These are phyloP conservation scores for Cynocephalus volans DNA, from an alignment of 2,113 vertebrate genomes.

Conservation along the genomic window DNA sequence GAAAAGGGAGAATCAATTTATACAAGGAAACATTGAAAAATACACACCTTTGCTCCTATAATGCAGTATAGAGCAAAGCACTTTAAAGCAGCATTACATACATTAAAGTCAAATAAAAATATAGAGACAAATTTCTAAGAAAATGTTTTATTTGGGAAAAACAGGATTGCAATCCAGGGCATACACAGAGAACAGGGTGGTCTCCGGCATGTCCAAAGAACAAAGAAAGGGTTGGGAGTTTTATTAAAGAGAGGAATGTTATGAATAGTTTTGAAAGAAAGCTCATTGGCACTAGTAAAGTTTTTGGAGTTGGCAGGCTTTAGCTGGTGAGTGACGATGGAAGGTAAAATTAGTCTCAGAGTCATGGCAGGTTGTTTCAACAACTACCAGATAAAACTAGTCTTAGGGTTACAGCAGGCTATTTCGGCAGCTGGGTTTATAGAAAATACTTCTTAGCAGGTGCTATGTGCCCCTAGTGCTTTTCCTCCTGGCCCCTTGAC, in stretches of 20 bases:
- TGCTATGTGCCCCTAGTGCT: neutral
- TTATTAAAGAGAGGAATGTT: neutral
- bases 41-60: neutral
- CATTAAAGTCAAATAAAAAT: neutral
- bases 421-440: neutral
- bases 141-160: neutral
- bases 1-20: neutral
- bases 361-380: neutral
- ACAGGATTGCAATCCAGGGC: neutral
- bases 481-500: neutral
- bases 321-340: neutral
- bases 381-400: neutral
- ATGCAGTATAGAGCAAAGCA: neutral
- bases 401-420: neutral
- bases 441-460: neutral
- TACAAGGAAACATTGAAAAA: neutral
- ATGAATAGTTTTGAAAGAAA: neutral
- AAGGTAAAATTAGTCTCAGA: neutral
- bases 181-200: neutral
- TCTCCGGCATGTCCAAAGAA: neutral
- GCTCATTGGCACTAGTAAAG: neutral
- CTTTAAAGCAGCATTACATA: neutral
- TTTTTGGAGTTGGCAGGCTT: neutral
- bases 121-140: neutral
- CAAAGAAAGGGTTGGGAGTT: neutral